A percentile compares a stretch with the other conserved stretches of the same genome.
Evolutionary conservation across 2,797 vertebrate species (phyloP).

Genomic region (Corythornis leucogaster): DNA sequence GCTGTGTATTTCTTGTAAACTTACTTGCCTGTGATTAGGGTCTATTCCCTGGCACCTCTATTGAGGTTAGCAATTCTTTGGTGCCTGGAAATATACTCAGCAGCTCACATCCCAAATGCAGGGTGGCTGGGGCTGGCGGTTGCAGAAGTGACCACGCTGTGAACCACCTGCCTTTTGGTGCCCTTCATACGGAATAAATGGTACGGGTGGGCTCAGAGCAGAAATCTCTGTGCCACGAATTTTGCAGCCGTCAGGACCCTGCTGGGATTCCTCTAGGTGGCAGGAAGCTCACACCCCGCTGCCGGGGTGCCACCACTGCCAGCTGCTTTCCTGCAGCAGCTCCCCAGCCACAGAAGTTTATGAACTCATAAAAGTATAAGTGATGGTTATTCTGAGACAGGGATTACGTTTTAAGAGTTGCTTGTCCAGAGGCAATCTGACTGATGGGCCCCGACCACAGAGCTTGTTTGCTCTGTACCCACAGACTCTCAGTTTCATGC

Average conservation of each 20-base stretch:
- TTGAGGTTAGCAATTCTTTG: neutral
- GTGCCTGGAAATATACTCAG: neutral
- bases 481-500: neutral
- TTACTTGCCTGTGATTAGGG: conserved; percentile 57
- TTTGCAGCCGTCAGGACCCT: neutral
- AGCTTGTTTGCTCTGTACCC: conserved; percentile 19
- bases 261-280: conserved; percentile 49
- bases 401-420: neutral
- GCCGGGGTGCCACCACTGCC: accelerated
- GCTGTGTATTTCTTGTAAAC: conserved; percentile 53
- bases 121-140: neutral
- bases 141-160: accelerated
- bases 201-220: accelerated
- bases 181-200: accelerated
- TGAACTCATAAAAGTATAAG: neutral
- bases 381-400: neutral
- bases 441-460: neutral
- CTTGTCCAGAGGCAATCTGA: neutral
- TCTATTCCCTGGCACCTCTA: conserved; percentile 38
- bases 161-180: accelerated
- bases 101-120: accelerated
- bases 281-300: neutral
- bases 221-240: neutral
- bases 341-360: neutral
- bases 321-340: neutral